phyloP scores from a whole-genome alignment of 2,113 vertebrate genomes.

The Anguilla rostrata region DNA sequence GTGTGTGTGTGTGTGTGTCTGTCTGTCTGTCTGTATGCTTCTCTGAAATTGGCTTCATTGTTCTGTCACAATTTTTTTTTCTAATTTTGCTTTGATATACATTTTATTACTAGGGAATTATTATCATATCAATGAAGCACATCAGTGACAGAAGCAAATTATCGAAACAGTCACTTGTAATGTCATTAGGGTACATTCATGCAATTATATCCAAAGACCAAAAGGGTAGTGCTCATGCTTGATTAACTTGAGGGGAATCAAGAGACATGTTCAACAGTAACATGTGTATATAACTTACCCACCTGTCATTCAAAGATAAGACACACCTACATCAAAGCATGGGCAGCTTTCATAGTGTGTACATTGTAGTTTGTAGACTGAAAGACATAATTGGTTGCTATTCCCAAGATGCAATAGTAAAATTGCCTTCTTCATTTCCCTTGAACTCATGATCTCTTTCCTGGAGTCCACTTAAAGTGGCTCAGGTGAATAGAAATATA shows the following conservation, averaged over 20 bases:
- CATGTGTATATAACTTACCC: too few species aligned
- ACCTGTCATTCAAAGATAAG: too few species aligned
- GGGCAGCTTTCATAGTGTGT: neutral
- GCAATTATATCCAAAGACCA: conserved; percentile 44
- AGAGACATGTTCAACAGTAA: too few species aligned
- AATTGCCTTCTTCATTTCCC: neutral
- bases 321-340: neutral
- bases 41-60: neutral
- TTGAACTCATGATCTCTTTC: neutral
- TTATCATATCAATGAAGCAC: neutral
- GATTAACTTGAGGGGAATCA: too few species aligned
- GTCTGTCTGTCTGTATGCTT: too few species aligned
- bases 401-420: too few species aligned
- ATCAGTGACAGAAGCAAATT: neutral
- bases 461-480: neutral
- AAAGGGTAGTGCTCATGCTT: too few species aligned
- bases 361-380: neutral
- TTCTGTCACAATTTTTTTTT: neutral
- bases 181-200: conserved; percentile 44
- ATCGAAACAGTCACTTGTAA: conserved; percentile 32
- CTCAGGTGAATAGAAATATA: neutral
- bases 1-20: too few species aligned
- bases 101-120: neutral
- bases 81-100: neutral
- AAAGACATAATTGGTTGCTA: neutral